A percentile compares a stretch with the other conserved stretches of the same genome.
These are phyloP conservation scores for Drosophila virilis DNA, from an alignment of 1,140 invertebrate species.

Conservation along the genomic window DNA sequence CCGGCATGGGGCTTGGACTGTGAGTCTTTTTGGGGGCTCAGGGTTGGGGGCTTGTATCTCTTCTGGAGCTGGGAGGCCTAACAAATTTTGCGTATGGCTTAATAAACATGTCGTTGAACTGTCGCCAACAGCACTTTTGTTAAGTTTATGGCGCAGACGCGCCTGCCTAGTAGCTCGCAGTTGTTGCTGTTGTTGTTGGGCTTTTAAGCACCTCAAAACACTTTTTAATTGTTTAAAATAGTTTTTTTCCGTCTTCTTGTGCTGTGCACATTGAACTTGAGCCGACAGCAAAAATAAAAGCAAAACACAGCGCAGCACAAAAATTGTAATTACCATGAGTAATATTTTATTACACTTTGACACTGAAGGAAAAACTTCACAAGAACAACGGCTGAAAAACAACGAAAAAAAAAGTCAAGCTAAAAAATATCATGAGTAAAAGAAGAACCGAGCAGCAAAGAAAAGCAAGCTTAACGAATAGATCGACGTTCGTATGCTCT, in stretches of 20 bases:
- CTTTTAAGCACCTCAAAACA: slow-evolving; percentile 75
- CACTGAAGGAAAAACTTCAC: slow-evolving; percentile 79
- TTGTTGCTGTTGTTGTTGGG: slow-evolving; percentile 37
- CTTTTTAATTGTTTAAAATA: slow-evolving; percentile 77
- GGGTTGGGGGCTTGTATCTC: not conserved
- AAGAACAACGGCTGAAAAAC: slow-evolving; percentile 44
- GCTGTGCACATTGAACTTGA: slow-evolving; percentile 79
- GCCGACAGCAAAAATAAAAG: slow-evolving; percentile 68
- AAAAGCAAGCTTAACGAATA: not conserved
- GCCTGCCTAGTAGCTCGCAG: slow-evolving; percentile 29
- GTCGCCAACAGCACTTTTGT: slow-evolving; percentile 65
- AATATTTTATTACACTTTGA: slow-evolving; percentile 83
- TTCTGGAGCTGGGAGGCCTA: slow-evolving; percentile 36
- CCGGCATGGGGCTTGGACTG: not conserved
- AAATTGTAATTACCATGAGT: slow-evolving; percentile 82
- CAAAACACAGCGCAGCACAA: slow-evolving; percentile 62
- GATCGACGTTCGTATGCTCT: slow-evolving; percentile 27
- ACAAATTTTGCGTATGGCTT: slow-evolving; percentile 78
- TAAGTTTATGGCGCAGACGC: slow-evolving; percentile 59
- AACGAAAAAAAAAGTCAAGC: not conserved
- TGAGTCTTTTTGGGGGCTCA: not conserved
- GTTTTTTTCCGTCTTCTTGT: slow-evolving; percentile 28
- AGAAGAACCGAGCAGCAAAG: slow-evolving; percentile 1
- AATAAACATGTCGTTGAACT: slow-evolving; percentile 83
- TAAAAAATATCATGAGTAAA: slow-evolving; percentile 7